phyloP scores from a whole-genome alignment of 2,797 vertebrate genomes.

The Epinephelus awoara region DNA sequence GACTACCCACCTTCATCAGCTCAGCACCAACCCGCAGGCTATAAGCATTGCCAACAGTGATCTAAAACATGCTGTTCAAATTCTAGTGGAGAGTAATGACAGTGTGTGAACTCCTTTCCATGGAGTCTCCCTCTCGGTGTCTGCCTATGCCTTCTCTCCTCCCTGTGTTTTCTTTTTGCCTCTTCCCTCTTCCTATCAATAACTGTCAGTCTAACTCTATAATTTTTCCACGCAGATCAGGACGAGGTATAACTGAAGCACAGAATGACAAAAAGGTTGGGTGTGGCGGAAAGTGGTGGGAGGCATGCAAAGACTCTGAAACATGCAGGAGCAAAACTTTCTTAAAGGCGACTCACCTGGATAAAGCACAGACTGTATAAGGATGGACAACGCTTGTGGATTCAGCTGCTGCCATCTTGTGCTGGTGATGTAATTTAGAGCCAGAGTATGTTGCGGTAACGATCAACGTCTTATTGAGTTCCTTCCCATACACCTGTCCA shows the following conservation, averaged over 20 bases:
- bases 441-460: too few relatives aligned
- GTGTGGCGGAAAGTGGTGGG: background rate
- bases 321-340: background rate
- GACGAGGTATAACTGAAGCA: conserved; percentile 37
- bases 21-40: conserved; percentile 27
- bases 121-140: conserved; percentile 23
- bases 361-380: too few relatives aligned
- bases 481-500: too few relatives aligned
- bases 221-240: conserved; percentile 50
- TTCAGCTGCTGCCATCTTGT: too few relatives aligned
- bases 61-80: conserved; percentile 32
- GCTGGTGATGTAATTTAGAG: too few relatives aligned
- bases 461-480: too few relatives aligned
- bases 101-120: conserved; percentile 26
- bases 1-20: conserved; percentile 30
- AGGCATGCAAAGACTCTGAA: conserved; percentile 22
- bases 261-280: conserved; percentile 36
- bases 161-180: background rate
- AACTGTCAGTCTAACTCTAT: conserved; percentile 34
- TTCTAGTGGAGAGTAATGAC: conserved; percentile 28
- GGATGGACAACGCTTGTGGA: too few relatives aligned
- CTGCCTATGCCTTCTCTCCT: conserved; percentile 7
- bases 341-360: background rate
- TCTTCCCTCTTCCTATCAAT: conserved; percentile 41
- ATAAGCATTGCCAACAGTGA: conserved; percentile 23